Evolutionary conservation across 35 echinoderm and acorn worm genomes (phyloP), one percentile per base, ranked within the genome.

Genomic region (Apostichopus parvimensis): DNA sequence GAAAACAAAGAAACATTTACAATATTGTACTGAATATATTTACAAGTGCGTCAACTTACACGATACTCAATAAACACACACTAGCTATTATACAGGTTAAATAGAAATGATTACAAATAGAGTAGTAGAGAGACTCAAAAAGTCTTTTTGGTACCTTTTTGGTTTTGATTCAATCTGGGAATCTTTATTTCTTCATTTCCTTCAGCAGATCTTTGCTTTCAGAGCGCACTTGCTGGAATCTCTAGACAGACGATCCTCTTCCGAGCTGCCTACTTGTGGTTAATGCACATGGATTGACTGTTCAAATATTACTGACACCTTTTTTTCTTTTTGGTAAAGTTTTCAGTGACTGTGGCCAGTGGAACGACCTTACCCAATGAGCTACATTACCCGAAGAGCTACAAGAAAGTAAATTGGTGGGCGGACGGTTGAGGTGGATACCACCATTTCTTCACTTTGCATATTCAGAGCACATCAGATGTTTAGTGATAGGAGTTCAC

Each of bases 21-120:
- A 75, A 75, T 75, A 75, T 75, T 20, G n/a, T 75, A 75, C 17
- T 75, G 21, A n/a, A n/a, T 24, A 14, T 68, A 75, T 14, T 75
- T 75, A 75, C 71, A 75, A 75, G 6, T 7, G 71, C 71, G n/a
- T 75, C 71, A 75, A 14, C 17, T 20, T 18, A 20, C 71, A 18
- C 4, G 20, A 18, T 75, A n/a, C 15, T 18, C 20, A 20, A 75
- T 75, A 75, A 75, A 75, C 71, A 75, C 20, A 75, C 12, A n/a
- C n/a, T 18, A 75, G 17, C 71, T 75, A 75, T 75, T 6, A 75
- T 75, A 75, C 71, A 75, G 71, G 21, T 75, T 75, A 75, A 75
- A 75, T 75, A 75, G 17, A 75, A 75, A 75, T 75, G 71, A 22
- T 75, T 75, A 75, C 71, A 75, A 75, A 61, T 12, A 61, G 58